phyloP scores from a whole-genome alignment of 2,797 vertebrate genomes.

The Anas bernieri region DNA sequence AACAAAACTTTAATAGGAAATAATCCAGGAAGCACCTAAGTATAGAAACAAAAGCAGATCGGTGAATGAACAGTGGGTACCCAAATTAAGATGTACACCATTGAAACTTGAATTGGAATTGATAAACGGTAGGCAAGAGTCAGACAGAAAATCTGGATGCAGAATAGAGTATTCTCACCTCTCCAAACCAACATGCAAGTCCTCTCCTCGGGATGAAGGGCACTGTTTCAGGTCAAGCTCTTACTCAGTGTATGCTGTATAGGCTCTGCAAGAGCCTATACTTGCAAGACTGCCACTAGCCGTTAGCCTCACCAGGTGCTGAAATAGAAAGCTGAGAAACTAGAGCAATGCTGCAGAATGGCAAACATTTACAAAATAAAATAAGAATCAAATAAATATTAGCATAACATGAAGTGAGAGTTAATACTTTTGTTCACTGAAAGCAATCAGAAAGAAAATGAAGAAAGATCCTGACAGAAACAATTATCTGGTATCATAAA shows the following conservation, averaged over 20 bases:
- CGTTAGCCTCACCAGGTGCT: background rate
- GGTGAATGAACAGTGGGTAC: background rate
- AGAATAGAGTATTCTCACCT: background rate
- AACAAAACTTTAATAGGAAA: background rate
- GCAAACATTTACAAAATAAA: background rate
- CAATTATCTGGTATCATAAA: constrained; percentile 1
- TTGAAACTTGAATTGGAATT: background rate
- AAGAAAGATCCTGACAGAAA: background rate
- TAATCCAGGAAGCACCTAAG: background rate
- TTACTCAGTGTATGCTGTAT: background rate
- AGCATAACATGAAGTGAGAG: background rate
- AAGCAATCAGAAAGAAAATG: background rate
- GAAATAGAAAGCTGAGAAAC: background rate
- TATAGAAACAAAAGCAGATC: background rate
- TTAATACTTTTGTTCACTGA: background rate
- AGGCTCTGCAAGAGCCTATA: background rate
- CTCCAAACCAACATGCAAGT: background rate
- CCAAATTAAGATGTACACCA: background rate
- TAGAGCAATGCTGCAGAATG: background rate
- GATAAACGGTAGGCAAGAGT: background rate
- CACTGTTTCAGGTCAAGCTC: background rate
- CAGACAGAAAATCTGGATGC: background rate
- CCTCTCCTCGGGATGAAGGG: background rate
- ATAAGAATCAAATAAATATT: constrained; percentile 1
- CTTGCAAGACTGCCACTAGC: background rate